Evolutionary conservation across 2,113 vertebrate genomes (phyloP), one percentile per base, ranked within the genome.

Genomic region (Oplegnathus fasciatus): DNA sequence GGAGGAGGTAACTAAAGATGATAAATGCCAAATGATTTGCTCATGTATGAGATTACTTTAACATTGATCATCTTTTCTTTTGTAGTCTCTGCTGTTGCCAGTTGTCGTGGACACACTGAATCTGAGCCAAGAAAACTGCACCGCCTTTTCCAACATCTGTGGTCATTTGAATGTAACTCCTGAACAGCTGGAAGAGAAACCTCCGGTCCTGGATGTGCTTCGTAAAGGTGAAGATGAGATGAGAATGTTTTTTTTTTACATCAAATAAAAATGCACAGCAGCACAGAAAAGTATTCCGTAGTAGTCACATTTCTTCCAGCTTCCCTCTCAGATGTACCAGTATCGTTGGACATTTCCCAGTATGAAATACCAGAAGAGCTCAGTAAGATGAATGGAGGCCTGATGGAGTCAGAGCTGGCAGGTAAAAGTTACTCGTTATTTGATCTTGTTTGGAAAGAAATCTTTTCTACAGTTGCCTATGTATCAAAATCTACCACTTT

Each of bases 71-170:
- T 77, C 61, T 50, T 50, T 46, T 26, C 8, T 30, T 82, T 6
- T 79, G 20, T 58, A 96, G 96, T 86, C 71, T 32, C 86, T 96
- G 46, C 40, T 93, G 84, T 81, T 95, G 48, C 92, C 91, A 13
- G 82, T 60, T 62, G 73, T 93, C 9, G 28, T 95, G 68, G 89
- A 93, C 30, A 72, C 52, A 18, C 30, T 74, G 18, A 71, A 46
- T 26, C 30, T 71, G 6, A 74, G 18, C 7, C 64, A 55, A 11
- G 64, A 75, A 40, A 81, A 67, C 3, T 37, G 17, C 68, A 65
- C 14, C 2, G 5, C 61, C 32, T 82, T 91, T n/a, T 78, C 64
- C 32, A 79, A 79, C 20, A 2, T 92, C 18, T 57, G 57, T 24
- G 18, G 34, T 77, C 15, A 4, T 9, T 17, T 94, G 67, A 83